These are phyloP conservation scores for Pseudococcus jackbeardsleyi DNA, from an alignment of 2,888 invertebrate genomes.

Conservation along the genomic window DNA sequence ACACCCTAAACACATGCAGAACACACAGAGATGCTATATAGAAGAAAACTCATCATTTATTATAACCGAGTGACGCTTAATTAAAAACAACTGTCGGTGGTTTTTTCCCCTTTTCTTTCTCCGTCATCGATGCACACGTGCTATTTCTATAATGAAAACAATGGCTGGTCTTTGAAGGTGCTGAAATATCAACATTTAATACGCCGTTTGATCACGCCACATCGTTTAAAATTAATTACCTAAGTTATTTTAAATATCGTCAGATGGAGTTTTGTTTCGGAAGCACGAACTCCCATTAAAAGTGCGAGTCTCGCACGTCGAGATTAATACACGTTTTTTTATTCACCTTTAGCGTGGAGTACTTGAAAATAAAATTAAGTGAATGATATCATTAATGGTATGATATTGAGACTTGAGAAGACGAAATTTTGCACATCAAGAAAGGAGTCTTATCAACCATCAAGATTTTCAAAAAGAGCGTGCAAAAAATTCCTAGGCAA, in stretches of 20 bases:
- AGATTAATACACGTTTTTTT: background rate
- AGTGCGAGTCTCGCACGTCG: background rate
- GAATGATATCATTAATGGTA: no score
- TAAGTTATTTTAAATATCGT: background rate
- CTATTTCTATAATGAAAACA: conserved; percentile 13
- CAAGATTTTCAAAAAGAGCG: no score
- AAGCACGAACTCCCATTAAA: background rate
- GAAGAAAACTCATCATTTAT: conserved; percentile 18
- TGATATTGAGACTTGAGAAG: no score
- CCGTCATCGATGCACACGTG: background rate
- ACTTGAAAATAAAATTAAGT: background rate
- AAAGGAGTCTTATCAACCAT: no score
- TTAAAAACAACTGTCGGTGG: conserved; percentile 39
- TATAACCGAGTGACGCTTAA: conserved; percentile 6
- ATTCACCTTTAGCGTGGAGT: background rate
- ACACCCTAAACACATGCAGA: background rate
- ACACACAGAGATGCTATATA: background rate
- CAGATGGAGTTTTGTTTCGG: conserved; percentile 3
- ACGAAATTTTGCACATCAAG: no score
- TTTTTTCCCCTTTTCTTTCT: conserved; percentile 9
- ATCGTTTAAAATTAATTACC: background rate
- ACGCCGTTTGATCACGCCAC: conserved; percentile 16
- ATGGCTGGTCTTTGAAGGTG: conserved; percentile 15
- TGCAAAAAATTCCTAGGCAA: no score
- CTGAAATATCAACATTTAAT: conserved; percentile 38